Percentiles rank a stretch among this genome's conserved stretches.
Evolutionary conservation across 2,113 vertebrate species (phyloP).

Genomic region (Oncorhynchus masou): DNA sequence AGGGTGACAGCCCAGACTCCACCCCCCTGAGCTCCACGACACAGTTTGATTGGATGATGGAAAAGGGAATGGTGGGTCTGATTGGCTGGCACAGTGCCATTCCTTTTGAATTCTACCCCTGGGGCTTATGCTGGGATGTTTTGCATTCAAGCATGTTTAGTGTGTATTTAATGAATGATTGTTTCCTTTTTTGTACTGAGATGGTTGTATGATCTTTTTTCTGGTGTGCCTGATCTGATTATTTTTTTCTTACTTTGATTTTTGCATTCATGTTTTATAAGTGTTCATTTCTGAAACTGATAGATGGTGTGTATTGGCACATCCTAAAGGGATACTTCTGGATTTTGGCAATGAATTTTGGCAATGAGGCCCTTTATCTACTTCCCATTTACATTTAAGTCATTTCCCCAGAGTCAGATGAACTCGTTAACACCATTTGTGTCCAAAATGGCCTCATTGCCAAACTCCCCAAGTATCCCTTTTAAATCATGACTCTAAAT

Average conservation of each 20-base stretch:
- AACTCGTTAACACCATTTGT: too few species aligned
- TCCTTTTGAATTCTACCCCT: conserved; percentile 4
- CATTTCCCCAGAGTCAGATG: too few species aligned
- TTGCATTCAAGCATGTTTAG: conserved; percentile 13
- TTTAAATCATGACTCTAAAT: background rate
- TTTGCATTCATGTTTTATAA: background rate
- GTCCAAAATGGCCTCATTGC: too few species aligned
- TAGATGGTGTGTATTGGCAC: background rate
- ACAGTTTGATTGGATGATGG: conserved; percentile 78
- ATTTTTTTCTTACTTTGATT: conserved; percentile 16
- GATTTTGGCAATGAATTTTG: too few species aligned
- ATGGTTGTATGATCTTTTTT: conserved; percentile 5
- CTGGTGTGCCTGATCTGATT: conserved; percentile 22
- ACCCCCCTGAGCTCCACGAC: conserved; percentile 68
- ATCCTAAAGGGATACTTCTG: too few species aligned
- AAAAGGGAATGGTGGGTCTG: conserved; percentile 78
- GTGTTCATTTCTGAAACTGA: background rate
- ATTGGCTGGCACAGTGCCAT: conserved; percentile 12
- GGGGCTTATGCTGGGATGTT: conserved; percentile 7
- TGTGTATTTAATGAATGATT: too few species aligned
- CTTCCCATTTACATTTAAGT: too few species aligned
- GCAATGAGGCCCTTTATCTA: too few species aligned
- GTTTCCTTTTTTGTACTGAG: conserved; percentile 14
- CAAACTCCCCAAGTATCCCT: too few species aligned
- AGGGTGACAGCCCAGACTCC: conserved; percentile 69